Evolutionary conservation across 2,113 vertebrate species (phyloP).

Genomic region (Puffinus mauretanicus): DNA sequence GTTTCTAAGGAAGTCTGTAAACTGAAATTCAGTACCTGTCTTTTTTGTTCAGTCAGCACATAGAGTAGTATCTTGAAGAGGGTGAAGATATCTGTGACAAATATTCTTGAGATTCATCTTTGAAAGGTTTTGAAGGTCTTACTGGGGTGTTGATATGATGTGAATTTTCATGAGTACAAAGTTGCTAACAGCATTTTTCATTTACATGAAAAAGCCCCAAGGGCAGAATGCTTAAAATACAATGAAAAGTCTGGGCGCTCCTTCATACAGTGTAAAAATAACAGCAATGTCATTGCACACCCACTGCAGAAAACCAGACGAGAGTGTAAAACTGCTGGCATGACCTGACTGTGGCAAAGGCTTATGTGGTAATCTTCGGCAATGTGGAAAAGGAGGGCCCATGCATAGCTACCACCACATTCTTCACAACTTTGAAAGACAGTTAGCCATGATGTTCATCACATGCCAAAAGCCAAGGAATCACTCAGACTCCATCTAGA

Average conservation of each 20-base stretch:
- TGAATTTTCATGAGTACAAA: not conserved
- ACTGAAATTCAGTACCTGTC: not conserved
- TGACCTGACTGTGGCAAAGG: not conserved
- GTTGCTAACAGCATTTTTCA: not conserved
- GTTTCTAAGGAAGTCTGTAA: not conserved
- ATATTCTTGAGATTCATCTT: not conserved
- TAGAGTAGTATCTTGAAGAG: not conserved
- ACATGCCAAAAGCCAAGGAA: not conserved
- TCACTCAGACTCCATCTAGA: not conserved
- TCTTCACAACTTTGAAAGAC: not conserved
- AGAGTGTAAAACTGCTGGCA: not conserved
- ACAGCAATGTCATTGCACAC: not conserved
- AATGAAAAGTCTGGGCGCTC: not conserved
- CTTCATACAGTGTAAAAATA: not conserved
- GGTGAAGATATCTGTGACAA: not conserved
- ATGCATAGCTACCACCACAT: accelerated
- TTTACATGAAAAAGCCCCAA: not conserved
- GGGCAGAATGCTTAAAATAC: not conserved
- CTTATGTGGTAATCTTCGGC: not conserved
- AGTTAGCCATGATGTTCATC: not conserved
- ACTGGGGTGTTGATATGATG: not conserved
- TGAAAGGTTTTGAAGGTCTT: not conserved
- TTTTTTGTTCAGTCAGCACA: not conserved
- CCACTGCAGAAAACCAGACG: not conserved
- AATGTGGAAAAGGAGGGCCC: not conserved